These are phyloP conservation scores for Pheosia tremula DNA, from an alignment of 2,888 invertebrate genomes.

Conservation along the genomic window DNA sequence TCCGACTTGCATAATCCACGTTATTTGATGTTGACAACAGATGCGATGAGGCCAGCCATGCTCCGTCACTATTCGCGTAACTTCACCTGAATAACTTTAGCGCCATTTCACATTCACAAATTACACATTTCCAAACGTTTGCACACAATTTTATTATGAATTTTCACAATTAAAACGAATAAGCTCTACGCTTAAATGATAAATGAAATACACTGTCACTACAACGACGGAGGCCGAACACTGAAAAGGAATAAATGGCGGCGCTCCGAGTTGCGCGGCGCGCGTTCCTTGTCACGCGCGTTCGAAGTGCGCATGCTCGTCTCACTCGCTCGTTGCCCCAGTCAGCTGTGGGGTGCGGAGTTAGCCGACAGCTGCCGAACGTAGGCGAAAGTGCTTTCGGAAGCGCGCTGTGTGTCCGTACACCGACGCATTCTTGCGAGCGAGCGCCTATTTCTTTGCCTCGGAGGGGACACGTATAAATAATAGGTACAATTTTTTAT, in stretches of 20 bases:
- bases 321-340: slow-evolving; percentile 62
- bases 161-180: slow-evolving; percentile 74
- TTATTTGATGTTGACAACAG: slow-evolving; percentile 80
- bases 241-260: slow-evolving; percentile 81
- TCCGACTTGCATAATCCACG: slow-evolving; percentile 81
- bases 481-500: slow-evolving; percentile 32
- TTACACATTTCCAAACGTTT: slow-evolving; percentile 59
- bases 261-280: slow-evolving; percentile 67
- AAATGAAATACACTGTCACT: slow-evolving; percentile 75
- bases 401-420: slow-evolving; percentile 56
- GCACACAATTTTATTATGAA: slow-evolving; percentile 68
- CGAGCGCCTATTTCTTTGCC: slow-evolving; percentile 50
- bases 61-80: slow-evolving; percentile 52
- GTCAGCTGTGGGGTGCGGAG: slow-evolving; percentile 82
- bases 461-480: slow-evolving; percentile 32
- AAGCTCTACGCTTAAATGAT: slow-evolving; percentile 60
- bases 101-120: slow-evolving; percentile 60
- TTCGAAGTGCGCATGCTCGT: slow-evolving; percentile 34
- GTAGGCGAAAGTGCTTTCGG: slow-evolving; percentile 78
- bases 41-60: slow-evolving; percentile 72
- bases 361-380: slow-evolving; percentile 68
- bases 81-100: slow-evolving; percentile 55
- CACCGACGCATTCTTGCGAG: slow-evolving; percentile 59
- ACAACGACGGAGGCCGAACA: slow-evolving; percentile 67
- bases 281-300: slow-evolving; percentile 54